Evolutionary conservation across 2,797 vertebrate species (phyloP).

Genomic region (Urophycis tenuis): DNA sequence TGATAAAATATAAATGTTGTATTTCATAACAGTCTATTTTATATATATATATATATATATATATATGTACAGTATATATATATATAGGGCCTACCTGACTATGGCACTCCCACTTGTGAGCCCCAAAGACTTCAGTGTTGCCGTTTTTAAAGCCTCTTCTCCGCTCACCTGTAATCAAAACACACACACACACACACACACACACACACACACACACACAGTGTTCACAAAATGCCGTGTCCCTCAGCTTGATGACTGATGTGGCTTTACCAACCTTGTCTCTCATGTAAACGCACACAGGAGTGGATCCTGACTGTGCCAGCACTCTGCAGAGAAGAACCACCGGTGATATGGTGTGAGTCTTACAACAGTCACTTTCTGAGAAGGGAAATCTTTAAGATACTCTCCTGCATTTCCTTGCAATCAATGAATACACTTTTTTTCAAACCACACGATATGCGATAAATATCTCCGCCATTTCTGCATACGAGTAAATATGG

Average conservation of each 20-base stretch:
- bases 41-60: not conserved
- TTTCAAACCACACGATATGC: not conserved
- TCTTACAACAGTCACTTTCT: too few relatives aligned
- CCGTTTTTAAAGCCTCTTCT: conserved; percentile 74
- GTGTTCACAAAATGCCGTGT: conserved; percentile 25
- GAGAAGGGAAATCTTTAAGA: not conserved
- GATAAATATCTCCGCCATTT: not conserved
- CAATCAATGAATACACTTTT: not conserved
- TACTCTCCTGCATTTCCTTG: not conserved
- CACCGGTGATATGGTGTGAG: not conserved
- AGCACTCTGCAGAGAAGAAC: conserved; percentile 60
- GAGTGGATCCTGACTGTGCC: conserved; percentile 67
- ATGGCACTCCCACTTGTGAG: conserved; percentile 88
- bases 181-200: conserved; percentile 13
- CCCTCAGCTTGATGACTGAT: conserved; percentile 18
- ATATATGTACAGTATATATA: not conserved
- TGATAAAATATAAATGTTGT: not conserved
- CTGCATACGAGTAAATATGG: not conserved
- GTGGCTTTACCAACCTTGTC: conserved; percentile 79
- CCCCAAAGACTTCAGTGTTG: conserved; percentile 84
- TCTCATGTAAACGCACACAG: conserved; percentile 94
- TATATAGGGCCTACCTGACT: conserved; percentile 72
- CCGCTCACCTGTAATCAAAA: conserved; percentile 75
- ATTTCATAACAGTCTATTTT: not conserved
- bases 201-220: conserved; percentile 15